Conservation (phyloP, 53 echinoderm and acorn worm genomes). For the Apostichopus leukothele region DNA sequence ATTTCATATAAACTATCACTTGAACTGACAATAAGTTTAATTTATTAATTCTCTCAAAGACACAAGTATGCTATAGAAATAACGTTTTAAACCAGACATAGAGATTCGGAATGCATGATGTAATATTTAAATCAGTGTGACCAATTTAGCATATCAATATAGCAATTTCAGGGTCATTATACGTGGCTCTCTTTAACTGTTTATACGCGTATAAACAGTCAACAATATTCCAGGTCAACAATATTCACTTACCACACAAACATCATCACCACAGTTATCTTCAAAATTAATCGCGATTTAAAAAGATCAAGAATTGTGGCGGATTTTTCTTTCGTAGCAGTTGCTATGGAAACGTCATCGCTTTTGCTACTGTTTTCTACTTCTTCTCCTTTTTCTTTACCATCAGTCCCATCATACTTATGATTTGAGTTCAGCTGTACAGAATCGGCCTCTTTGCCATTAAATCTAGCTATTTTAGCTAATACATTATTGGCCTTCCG, state of each 20-base stretch:
- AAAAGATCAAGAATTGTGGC: slow-evolving; percentile 64
- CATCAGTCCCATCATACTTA: not conserved
- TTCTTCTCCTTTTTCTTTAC: not conserved
- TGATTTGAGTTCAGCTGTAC: not conserved
- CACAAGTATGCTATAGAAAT: no score
- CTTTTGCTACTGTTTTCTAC: not conserved
- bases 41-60: no score
- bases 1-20: no score
- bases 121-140: no score
- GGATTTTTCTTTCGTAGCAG: not conserved
- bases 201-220: not conserved
- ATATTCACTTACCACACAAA: slow-evolving; percentile 77
- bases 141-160: no score
- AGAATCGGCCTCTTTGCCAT: slow-evolving; percentile 47
- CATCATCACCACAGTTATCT: slow-evolving; percentile 76
- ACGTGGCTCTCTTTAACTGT: no score
- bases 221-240: not conserved
- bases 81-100: no score
- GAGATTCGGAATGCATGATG: no score
- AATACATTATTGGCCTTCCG: slow-evolving; percentile 66
- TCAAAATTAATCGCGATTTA: slow-evolving; percentile 59
- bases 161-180: no score
- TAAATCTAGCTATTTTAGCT: slow-evolving; percentile 68
- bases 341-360: not conserved
- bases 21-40: no score